A percentile compares a stretch with the other conserved stretches of the same genome.
These are phyloP conservation scores for Coleophora flavipennella DNA, from an alignment of 2,888 invertebrate species.

Conservation along the genomic window DNA sequence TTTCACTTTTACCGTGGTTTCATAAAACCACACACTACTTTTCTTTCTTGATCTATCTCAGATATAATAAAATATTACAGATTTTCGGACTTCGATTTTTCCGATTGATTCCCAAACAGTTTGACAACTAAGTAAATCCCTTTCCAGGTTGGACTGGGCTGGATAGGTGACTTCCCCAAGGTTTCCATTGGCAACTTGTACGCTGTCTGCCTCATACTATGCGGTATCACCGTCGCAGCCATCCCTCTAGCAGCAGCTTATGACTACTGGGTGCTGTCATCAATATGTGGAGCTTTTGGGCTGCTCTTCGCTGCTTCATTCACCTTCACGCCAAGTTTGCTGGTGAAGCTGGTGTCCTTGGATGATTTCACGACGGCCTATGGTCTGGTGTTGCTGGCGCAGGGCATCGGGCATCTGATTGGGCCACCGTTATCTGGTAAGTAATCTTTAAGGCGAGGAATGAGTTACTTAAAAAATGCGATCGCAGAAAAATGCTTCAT, in stretches of 20 bases:
- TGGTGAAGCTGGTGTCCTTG: constrained; percentile 90
- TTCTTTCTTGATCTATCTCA: too few species aligned
- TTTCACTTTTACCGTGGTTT: too few species aligned
- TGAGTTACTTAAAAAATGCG: too few species aligned
- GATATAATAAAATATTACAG: too few species aligned
- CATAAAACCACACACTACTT: too few species aligned
- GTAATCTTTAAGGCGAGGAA: constrained; percentile 1
- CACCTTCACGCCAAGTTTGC: constrained; percentile 90
- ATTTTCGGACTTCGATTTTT: too few species aligned
- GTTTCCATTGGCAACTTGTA: constrained; percentile 88
- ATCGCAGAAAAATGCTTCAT: too few species aligned
- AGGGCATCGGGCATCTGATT: constrained; percentile 92
- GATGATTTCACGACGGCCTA: constrained; percentile 95
- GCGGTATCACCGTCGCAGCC: constrained; percentile 74
- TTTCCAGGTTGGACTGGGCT: constrained; percentile 83
- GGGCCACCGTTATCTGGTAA: constrained; percentile 94
- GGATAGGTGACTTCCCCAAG: constrained; percentile 89
- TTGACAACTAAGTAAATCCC: too few species aligned
- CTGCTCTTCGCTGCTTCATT: constrained; percentile 93
- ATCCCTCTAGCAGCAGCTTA: constrained; percentile 68
- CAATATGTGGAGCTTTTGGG: constrained; percentile 81
- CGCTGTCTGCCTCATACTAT: constrained; percentile 81
- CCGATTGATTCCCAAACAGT: too few species aligned
- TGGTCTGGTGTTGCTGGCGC: constrained; percentile 88
- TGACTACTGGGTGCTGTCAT: constrained; percentile 62